phyloP scores from a whole-genome alignment of 2,113 vertebrate species.

The Orthochromis malagaraziensis region DNA sequence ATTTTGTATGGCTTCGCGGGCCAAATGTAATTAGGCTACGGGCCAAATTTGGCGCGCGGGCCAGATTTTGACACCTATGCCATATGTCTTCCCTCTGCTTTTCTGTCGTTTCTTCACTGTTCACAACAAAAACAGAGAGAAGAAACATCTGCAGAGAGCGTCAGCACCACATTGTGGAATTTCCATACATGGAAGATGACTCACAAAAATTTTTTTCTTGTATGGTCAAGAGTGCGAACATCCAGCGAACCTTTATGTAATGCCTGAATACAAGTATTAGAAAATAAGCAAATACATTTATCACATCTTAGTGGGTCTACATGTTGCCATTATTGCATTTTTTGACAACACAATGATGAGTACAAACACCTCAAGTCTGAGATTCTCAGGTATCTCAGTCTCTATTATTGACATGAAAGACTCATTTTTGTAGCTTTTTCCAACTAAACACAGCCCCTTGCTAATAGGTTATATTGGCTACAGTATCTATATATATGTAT shows the following conservation, averaged over 20 bases:
- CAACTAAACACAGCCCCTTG: not conserved
- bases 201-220: constrained; percentile 1
- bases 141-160: constrained; percentile 63
- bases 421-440: not conserved
- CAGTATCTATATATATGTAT: not conserved
- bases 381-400: not conserved
- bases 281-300: not conserved
- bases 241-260: not conserved
- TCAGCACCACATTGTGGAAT: constrained; percentile 36
- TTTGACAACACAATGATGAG: not conserved
- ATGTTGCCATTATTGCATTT: not conserved
- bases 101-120: not conserved
- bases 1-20: too few relatives aligned
- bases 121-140: constrained; percentile 54
- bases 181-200: constrained; percentile 39
- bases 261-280: not conserved
- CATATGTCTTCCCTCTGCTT: too few relatives aligned
- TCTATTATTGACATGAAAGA: not conserved
- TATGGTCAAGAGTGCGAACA: not conserved
- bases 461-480: not conserved
- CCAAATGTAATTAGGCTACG: too few relatives aligned
- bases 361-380: not conserved
- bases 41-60: too few relatives aligned
- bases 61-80: too few relatives aligned
- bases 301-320: not conserved